A percentile compares a stretch with the other conserved stretches of the same genome.
Evolutionary conservation across 1,140 invertebrate species (phyloP).

Genomic region (Nasonia vitripennis): DNA sequence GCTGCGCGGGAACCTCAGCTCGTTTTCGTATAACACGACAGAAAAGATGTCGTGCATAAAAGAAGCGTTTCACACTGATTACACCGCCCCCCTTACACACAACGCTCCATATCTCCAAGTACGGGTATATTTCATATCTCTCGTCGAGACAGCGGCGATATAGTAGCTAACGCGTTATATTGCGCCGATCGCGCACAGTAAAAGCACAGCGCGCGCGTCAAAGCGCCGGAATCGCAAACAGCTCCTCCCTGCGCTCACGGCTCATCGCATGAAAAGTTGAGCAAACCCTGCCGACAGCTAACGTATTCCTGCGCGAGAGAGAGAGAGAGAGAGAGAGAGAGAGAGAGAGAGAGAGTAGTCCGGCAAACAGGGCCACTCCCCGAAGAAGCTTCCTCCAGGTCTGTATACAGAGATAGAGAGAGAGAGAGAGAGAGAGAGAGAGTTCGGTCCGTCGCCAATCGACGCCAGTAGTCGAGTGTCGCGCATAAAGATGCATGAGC

Average conservation of each 20-base stretch:
- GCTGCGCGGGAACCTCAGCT: neutral
- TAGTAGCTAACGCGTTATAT: too few species aligned
- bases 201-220: neutral
- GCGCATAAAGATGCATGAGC: neutral
- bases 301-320: neutral
- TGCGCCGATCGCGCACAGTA: too few species aligned
- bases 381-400: neutral
- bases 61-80: conserved; percentile 26
- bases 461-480: neutral
- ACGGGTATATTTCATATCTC: too few species aligned
- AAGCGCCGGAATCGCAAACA: neutral
- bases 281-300: neutral
- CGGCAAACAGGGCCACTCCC: neutral
- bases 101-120: neutral
- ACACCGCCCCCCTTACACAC: neutral
- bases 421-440: too few species aligned
- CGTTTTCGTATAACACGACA: conserved; percentile 5
- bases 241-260: neutral
- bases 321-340: neutral
- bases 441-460: neutral
- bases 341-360: neutral
- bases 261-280: neutral
- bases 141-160: too few species aligned
- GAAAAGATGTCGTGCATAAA: conserved; percentile 22
- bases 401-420: neutral